Percentiles rank a stretch among this genome's conserved stretches.
These are phyloP conservation scores for Monomorium pharaonis DNA, from an alignment of 1,140 invertebrate species.

Conservation along the genomic window DNA sequence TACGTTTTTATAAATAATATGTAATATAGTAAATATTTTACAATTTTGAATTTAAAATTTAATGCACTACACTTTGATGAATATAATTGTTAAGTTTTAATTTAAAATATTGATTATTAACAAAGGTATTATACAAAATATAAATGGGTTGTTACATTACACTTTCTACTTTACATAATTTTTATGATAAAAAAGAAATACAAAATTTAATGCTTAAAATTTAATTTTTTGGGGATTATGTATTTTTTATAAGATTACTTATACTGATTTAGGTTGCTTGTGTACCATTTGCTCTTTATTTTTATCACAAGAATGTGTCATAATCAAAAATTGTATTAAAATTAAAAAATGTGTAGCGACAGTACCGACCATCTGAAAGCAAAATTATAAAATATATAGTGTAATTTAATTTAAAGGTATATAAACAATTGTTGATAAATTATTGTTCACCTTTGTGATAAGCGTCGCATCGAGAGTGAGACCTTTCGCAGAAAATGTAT, in stretches of 20 bases:
- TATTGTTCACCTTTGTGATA: conserved; percentile 61
- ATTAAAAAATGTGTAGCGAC: conserved; percentile 74
- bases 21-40: no score
- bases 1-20: no score
- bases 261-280: neutral
- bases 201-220: no score
- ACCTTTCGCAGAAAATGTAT: conserved; percentile 70
- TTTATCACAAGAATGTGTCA: neutral
- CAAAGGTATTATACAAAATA: no score
- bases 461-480: conserved; percentile 67
- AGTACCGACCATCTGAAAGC: conserved; percentile 68
- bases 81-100: no score
- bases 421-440: neutral
- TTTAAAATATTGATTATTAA: no score
- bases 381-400: neutral
- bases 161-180: no score
- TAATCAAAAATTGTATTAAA: conserved; percentile 71
- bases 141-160: no score
- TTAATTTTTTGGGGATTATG: no score
- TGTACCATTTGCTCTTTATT: neutral
- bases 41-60: no score
- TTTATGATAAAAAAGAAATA: no score
- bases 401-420: neutral
- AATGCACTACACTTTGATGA: no score
- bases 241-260: neutral